Percentiles rank a stretch among this genome's conserved stretches.
Evolutionary conservation across 1,140 invertebrate species (phyloP).

Genomic region (Bombus sylvicola): DNA sequence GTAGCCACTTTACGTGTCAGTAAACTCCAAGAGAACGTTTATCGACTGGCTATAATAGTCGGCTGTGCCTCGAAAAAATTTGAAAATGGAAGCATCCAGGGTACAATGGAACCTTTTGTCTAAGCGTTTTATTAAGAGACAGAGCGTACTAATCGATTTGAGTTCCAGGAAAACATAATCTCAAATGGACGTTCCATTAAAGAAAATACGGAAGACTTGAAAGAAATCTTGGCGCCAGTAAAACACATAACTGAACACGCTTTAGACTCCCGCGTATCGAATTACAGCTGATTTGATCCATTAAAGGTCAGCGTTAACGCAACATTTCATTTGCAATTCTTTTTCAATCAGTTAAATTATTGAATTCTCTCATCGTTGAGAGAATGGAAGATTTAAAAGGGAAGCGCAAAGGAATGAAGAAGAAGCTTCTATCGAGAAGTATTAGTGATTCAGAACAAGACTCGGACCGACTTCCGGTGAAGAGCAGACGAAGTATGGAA

Average conservation of each 20-base stretch:
- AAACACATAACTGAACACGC: no score
- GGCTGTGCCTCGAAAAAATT: neutral
- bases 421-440: neutral
- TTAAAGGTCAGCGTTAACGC: no score
- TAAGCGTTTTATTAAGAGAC: neutral
- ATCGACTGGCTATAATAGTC: neutral
- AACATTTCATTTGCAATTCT: no score
- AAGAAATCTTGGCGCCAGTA: no score
- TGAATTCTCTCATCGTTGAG: neutral
- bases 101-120: no score
- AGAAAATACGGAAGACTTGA: no score
- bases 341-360: no score
- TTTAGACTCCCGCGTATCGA: no score
- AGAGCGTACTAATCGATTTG: no score
- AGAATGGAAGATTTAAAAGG: neutral
- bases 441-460: conserved; percentile 1
- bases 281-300: no score
- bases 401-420: neutral
- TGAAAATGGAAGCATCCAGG: neutral
- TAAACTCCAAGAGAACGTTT: conserved; percentile 8
- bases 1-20: conserved; percentile 16
- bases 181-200: no score
- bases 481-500: neutral
- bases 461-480: neutral
- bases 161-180: no score